phyloP scores from a whole-genome alignment of 1,140 invertebrate genomes.

The Zeugodacus cucurbitae region DNA sequence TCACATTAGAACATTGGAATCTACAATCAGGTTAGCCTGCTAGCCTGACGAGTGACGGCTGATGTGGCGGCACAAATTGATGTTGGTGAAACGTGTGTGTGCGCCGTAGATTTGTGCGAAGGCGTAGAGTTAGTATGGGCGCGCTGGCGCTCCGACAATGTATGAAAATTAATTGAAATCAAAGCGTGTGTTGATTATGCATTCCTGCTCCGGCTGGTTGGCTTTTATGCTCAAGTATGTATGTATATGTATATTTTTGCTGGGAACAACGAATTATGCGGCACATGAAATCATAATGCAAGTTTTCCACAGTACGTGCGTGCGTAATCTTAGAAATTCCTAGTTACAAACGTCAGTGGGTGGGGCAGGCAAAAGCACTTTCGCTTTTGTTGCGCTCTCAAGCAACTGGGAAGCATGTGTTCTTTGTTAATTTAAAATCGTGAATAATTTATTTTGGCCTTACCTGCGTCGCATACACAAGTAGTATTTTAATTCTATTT shows the following conservation, averaged over 20 bases:
- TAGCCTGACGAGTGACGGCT: neutral
- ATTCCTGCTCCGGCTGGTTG: too few species aligned
- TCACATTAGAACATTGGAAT: neutral
- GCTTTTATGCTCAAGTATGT: neutral
- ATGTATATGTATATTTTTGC: neutral
- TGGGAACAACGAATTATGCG: neutral
- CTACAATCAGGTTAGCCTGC: neutral
- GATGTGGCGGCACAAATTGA: neutral
- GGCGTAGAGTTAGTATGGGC: neutral
- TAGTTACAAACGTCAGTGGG: neutral
- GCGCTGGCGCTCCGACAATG: neutral
- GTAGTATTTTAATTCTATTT: neutral
- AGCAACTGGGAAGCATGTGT: neutral
- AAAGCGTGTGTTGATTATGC: neutral
- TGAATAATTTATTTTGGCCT: neutral
- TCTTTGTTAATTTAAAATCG: neutral
- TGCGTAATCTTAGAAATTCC: neutral
- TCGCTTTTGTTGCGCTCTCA: neutral
- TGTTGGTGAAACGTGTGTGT: neutral
- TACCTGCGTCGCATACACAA: constrained; percentile 17
- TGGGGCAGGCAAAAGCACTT: neutral
- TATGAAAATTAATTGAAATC: constrained; percentile 29
- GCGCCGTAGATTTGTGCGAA: neutral
- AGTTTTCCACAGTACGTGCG: neutral
- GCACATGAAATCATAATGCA: neutral